A percentile compares a stretch with the other conserved stretches of the same genome.
Conservation (phyloP, 2,113 vertebrate species). For the Brienomyrus longianalis region DNA sequence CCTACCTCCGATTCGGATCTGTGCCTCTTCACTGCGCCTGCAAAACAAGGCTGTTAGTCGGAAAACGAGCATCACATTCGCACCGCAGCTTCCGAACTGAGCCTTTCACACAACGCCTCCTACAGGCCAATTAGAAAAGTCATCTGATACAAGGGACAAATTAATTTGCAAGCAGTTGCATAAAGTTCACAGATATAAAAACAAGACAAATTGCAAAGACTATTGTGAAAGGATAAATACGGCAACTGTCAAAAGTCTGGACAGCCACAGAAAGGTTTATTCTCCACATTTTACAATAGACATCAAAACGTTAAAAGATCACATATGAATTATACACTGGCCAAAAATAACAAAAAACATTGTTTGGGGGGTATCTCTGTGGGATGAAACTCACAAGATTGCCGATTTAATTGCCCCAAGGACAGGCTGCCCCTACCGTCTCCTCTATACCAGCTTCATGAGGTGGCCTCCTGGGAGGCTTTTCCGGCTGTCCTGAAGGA, state of each 20-base stretch:
- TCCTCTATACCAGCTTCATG: background rate
- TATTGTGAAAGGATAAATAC: background rate
- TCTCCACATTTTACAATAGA: background rate
- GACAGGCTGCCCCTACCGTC: background rate
- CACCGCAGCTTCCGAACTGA: background rate
- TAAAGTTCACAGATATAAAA: background rate
- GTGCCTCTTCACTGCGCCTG: slow-evolving; percentile 39
- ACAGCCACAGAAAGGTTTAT: background rate
- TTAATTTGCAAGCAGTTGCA: background rate
- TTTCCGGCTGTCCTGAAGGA: background rate
- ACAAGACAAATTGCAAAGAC: background rate
- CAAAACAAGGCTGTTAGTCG: slow-evolving; percentile 19
- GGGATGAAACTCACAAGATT: background rate
- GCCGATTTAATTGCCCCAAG: background rate
- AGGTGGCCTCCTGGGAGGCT: background rate
- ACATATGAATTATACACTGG: background rate
- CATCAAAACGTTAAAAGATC: background rate
- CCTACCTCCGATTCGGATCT: background rate
- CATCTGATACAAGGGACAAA: background rate
- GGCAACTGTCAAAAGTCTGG: background rate
- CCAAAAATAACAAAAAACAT: background rate
- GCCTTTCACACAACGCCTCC: background rate
- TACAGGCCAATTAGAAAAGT: background rate
- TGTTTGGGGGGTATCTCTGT: background rate
- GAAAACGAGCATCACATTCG: background rate